Evolutionary conservation across 2,888 invertebrate species (phyloP).

Genomic region (Atherix ibis): DNA sequence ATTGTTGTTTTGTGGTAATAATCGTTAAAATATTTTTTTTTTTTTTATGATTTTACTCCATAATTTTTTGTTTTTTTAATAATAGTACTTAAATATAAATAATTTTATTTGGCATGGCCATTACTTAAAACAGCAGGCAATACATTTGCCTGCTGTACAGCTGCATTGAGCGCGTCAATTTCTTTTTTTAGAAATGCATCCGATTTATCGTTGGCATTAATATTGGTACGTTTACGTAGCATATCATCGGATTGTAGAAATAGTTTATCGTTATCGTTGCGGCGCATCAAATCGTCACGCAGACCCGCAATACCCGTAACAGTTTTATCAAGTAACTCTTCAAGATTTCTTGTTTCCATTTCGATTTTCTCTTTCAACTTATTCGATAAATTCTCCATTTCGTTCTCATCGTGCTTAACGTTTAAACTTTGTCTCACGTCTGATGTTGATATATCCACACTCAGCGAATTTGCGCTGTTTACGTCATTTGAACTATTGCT

Average conservation of each 20-base stretch:
- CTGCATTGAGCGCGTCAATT: conserved; percentile 31
- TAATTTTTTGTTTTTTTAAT: conserved; percentile 4
- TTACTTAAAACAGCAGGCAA: conserved; percentile 32
- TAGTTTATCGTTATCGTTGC: conserved; percentile 17
- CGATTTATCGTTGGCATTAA: conserved; percentile 12
- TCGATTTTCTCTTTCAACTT: conserved; percentile 31
- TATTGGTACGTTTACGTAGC: conserved; percentile 24
- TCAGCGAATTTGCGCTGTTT: too few relatives aligned
- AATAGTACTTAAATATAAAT: background rate
- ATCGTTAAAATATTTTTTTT: background rate
- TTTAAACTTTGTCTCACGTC: conserved; percentile 26
- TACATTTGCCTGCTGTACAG: conserved; percentile 31
- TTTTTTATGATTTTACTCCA: background rate
- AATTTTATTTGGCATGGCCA: conserved; percentile 30
- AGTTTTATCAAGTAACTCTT: conserved; percentile 34
- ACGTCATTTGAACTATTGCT: conserved; percentile 1
- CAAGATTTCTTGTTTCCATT: conserved; percentile 32
- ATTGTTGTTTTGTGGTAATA: background rate
- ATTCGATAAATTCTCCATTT: conserved; percentile 31
- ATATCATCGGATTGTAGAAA: conserved; percentile 17
- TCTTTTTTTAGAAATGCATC: conserved; percentile 29
- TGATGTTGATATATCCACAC: conserved; percentile 3
- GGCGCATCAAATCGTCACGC: conserved; percentile 32
- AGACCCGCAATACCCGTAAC: conserved; percentile 32
- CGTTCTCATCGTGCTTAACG: conserved; percentile 29